Base-by-base conservation (phyloP, 2,888 invertebrate species). In the Galerucella pusilla region DNA sequence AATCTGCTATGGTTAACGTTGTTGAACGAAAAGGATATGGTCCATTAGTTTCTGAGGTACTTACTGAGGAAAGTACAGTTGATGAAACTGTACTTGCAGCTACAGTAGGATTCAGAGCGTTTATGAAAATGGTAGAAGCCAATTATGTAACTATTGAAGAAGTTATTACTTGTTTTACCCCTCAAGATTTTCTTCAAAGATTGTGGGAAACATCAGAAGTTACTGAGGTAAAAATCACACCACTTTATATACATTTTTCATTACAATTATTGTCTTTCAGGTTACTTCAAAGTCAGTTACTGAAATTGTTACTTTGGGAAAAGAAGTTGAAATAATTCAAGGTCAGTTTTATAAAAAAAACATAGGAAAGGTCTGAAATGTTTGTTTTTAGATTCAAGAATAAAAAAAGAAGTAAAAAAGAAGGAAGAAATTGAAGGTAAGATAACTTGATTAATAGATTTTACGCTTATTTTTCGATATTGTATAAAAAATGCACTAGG, bases 11-110 rank as follows among this genome's bases (percentile, higher is more conserved):
- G 83, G 95, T 96, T 10, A 93, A 94, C 81, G 90, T 96, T 68
- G 95, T 96, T 0, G 96, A 96, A 86, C 90, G 96, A 45, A 93
- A 94, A 86, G 96, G 96, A 0, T 93, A 95, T 82, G 94, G 94
- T 1, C 91, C 94, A 0, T 88, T 96, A 35, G 95, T 96, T 75
- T 92, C 94, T 0, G 93, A 95, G 87, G 94, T 96, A 68, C 89
- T 96, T 68, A 93, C 94, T 0, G 94, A 95, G 88, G 95, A 95
- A 85, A 93, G 93, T 0, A 90, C 93, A 1, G 91, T 93, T 69
- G 94, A 94, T 85, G 95, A 95, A 85, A 92, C 92, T 73, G 88
- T 92, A 28, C 90, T 94, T 28, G 95, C 94, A 4, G 93, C 94
- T 0, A 94, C 94, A 69, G 94, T 94, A 68, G 96, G 96, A 12